Conservation (phyloP, 2,113 vertebrate species). For the Ammodytes dubius region DNA sequence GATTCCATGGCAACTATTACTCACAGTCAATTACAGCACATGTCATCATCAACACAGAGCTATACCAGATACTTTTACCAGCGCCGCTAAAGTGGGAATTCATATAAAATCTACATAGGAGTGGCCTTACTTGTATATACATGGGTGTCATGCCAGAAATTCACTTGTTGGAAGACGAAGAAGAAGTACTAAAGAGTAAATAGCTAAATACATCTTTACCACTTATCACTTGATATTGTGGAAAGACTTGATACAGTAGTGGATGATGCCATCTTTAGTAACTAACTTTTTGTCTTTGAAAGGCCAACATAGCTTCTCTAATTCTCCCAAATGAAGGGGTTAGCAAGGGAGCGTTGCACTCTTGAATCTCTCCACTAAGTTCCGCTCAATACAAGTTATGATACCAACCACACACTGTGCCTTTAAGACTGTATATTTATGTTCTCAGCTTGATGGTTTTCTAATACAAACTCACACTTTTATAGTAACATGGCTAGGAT, state of each 20-base stretch:
- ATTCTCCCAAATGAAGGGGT: too few relatives aligned
- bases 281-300: too few relatives aligned
- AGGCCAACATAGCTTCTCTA: slow-evolving; percentile 5
- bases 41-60: slow-evolving; percentile 60
- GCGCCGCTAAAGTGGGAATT: slow-evolving; percentile 42
- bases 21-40: slow-evolving; percentile 73
- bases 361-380: too few relatives aligned
- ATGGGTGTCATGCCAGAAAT: too few relatives aligned
- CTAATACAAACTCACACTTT: slow-evolving; percentile 27
- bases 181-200: background rate
- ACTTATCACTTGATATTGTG: too few relatives aligned
- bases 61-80: slow-evolving; percentile 54
- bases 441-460: slow-evolving; percentile 8
- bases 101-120: slow-evolving; percentile 7
- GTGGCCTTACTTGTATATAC: too few relatives aligned
- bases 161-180: too few relatives aligned
- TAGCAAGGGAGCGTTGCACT: too few relatives aligned
- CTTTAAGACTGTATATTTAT: background rate
- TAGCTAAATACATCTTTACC: too few relatives aligned
- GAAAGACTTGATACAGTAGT: too few relatives aligned
- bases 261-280: too few relatives aligned
- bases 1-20: slow-evolving; percentile 70
- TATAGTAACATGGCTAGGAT: background rate
- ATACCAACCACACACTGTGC: background rate
- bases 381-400: too few relatives aligned